Evolutionary conservation across 2,113 vertebrate species (phyloP).

Genomic region (Apodemus sylvaticus): DNA sequence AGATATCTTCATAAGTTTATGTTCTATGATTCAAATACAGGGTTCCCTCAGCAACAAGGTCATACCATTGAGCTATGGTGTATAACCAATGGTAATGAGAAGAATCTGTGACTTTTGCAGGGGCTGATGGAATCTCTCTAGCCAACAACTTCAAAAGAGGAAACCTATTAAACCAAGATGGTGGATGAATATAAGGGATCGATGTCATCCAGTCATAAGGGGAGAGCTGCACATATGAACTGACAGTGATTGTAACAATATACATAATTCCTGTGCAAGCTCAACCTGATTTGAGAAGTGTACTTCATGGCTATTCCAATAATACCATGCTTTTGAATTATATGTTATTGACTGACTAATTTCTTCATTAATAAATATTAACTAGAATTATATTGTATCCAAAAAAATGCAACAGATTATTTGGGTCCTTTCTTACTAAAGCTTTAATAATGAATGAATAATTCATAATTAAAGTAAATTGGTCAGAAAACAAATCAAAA

Average conservation of each 20-base stretch:
- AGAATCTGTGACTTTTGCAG: background rate
- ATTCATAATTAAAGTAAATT: no score
- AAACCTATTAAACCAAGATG: background rate
- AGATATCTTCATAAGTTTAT: background rate
- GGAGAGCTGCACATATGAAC: background rate
- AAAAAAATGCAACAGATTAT: background rate
- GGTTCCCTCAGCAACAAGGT: background rate
- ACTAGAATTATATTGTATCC: background rate
- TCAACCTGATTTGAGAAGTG: background rate
- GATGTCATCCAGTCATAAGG: background rate
- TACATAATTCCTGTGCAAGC: background rate
- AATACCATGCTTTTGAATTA: background rate
- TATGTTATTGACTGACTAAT: background rate
- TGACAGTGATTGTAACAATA: background rate
- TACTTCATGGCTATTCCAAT: background rate
- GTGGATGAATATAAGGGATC: background rate
- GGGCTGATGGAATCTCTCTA: background rate
- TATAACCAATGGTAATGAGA: background rate
- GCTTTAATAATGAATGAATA: no score
- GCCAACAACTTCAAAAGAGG: background rate
- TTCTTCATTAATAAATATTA: background rate
- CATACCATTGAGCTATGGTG: background rate
- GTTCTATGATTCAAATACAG: background rate
- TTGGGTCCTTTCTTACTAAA: background rate
- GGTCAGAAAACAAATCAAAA: no score